phyloP scores from a whole-genome alignment of 2,113 vertebrate species.

The Alethe castanea region DNA sequence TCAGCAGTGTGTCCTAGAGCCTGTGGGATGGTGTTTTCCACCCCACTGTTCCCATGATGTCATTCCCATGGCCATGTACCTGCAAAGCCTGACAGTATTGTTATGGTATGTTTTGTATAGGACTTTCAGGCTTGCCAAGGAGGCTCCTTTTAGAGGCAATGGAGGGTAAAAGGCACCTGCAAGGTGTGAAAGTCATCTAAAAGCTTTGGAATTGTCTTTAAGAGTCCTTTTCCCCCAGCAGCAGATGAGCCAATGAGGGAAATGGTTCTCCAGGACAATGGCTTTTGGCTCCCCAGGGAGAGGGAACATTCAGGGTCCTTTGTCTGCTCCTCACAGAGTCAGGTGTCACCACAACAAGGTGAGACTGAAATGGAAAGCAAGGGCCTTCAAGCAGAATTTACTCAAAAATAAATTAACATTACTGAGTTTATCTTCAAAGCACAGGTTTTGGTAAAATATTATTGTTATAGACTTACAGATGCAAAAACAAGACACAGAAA shows the following conservation, averaged over 20 bases:
- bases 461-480: neutral
- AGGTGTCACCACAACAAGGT: neutral
- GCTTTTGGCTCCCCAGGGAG: neutral
- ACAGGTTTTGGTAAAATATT: fast-evolving
- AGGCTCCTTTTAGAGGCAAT: neutral
- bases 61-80: neutral
- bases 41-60: neutral
- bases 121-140: neutral
- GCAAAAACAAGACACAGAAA: neutral
- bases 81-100: neutral
- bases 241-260: neutral
- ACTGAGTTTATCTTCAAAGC: neutral
- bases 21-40: neutral
- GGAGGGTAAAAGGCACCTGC: neutral
- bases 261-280: neutral
- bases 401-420: neutral
- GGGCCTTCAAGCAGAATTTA: neutral
- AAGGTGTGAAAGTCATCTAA: neutral
- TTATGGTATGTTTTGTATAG: neutral
- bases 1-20: neutral
- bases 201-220: neutral
- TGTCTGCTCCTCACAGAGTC: neutral
- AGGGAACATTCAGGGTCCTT: neutral
- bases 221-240: neutral
- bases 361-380: neutral